Base-by-base conservation (phyloP, 2,888 invertebrate species). In the Aphodius sticticus region DNA sequence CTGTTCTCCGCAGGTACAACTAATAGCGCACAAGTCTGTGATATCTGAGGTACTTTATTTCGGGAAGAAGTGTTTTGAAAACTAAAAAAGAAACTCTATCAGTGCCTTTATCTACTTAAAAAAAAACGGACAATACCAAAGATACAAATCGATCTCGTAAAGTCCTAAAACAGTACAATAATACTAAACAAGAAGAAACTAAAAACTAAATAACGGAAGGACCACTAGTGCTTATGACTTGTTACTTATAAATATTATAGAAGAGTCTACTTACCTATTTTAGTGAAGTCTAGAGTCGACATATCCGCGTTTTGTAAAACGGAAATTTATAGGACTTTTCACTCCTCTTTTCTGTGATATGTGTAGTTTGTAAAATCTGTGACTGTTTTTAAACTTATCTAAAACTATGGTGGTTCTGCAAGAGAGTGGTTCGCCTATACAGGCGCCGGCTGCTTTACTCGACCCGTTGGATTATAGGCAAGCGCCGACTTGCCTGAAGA, bases 401-500 rank as follows among this genome's bases (percentile, higher is more conserved):
- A 71, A 14, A 71, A 88, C 86, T 88, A 94, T 94, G 93, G 94
- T 94, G 87, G 93, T 96, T 87, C 93, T 96, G 89, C 95, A 95
- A 89, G 92, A 93, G 87, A 92, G 93, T 90, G 92, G 93, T 82
- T 90, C 93, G 84, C 89, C 90, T 37, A 86, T 89, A 82, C 88
- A 89, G 86, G 93, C 94, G 86, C 92, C 93, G 88, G 93, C 93
- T 85, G 90, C 93, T 76, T 86, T 90, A 78, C 86, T 89, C 84
- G 92, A 92, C 84, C 92, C 93, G 84, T 90, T 96, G 88, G 96
- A 96, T 89, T 96, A 95, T 90, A 94, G 95, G 87, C 95, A 95
- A 89, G 93, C 95, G 85, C 94, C 95, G 86, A 94, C 95, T 87
- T 95, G 96, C 85, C 92, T 96, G 89, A 97, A 97, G 93, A 94